Base-by-base conservation (phyloP, 30 jellyfish, hydroid and myxozoan genomes). In the Phacellophora camtschatica region DNA sequence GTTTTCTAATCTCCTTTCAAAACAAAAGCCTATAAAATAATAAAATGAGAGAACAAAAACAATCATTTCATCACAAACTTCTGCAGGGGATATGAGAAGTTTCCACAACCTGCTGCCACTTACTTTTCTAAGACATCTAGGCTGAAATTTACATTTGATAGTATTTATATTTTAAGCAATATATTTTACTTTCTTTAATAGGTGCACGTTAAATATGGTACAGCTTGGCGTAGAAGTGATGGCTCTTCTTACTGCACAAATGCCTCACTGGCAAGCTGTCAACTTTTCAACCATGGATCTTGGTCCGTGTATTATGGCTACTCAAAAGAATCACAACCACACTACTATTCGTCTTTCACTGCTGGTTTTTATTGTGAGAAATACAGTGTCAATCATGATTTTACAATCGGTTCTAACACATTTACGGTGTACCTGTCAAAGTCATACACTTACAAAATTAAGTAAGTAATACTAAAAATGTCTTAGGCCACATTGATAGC, bases 171-270 rank as follows among this genome's bases (percentile, higher is more conserved):
- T 41, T 41, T 16, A 41, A 9, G 10, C 10, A 41, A 9, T 41
- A 16, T 41, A 16, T 16, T 41, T 16, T 53, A 4, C 0, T 53
- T 33, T 25, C 3, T 10, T 15, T 24, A 31, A 12, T 18, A 76
- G 88, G 70, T 76, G 4, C 79, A 76, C 48, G 71, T 76, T 20
- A 57, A 34, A 13, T 76, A 56, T 42, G 79, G 79, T 13, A 16
- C 67, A 4, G 59, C 88, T 5, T 76, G 88, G 88, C 65, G 88
- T 20, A 57, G 88, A 32, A 76, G 80, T 35, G 88, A 76, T 45
- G 88, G 88, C 33, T 1, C 35, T 3, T 53, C 78, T 1, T 19
- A 37, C 32, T 76, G 88, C 51, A 56, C 71, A 1, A 76, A 57
- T 59, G 7, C 58, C 9, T 76, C 88, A 16, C 58, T 76, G 3